A percentile compares a stretch with the other conserved stretches of the same genome.
These are phyloP conservation scores for Chaenocephalus aceratus DNA, from an alignment of 2,113 vertebrate species.

Conservation along the genomic window DNA sequence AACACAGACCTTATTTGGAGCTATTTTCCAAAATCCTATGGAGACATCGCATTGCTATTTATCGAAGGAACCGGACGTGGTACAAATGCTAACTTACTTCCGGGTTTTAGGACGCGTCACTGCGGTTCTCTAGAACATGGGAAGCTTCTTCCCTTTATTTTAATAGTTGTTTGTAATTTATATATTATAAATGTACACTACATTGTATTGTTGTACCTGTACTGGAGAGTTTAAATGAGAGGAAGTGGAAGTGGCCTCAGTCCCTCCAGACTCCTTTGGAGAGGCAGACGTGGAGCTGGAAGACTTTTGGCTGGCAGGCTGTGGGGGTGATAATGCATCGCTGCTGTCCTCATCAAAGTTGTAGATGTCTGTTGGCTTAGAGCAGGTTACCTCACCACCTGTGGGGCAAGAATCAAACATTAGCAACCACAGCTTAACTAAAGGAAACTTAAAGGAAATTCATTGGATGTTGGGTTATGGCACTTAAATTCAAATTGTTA, in stretches of 20 bases:
- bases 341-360: conserved; percentile 96
- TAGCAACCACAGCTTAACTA: background rate
- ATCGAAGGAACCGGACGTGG: no score
- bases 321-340: conserved; percentile 91
- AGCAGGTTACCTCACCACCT: conserved; percentile 85
- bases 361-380: conserved; percentile 84
- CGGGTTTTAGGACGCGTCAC: no score
- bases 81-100: no score
- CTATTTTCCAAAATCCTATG: no score
- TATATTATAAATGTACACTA: background rate
- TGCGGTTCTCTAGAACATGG: no score
- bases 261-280: conserved; percentile 85
- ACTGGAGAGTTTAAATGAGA: conserved; percentile 51
- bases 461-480: no score
- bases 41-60: no score
- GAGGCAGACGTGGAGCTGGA: conserved; percentile 87
- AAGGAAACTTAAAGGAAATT: background rate
- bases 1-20: no score
- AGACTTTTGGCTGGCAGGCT: conserved; percentile 90
- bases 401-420: conserved; percentile 49
- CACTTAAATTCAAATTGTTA: no score
- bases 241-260: conserved; percentile 81
- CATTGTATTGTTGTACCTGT: conserved; percentile 51
- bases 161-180: no score
- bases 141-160: no score